Evolutionary conservation across 2,888 invertebrate genomes (phyloP), one percentile per base, ranked within the genome.

Genomic region (Trissolcus japonicus): DNA sequence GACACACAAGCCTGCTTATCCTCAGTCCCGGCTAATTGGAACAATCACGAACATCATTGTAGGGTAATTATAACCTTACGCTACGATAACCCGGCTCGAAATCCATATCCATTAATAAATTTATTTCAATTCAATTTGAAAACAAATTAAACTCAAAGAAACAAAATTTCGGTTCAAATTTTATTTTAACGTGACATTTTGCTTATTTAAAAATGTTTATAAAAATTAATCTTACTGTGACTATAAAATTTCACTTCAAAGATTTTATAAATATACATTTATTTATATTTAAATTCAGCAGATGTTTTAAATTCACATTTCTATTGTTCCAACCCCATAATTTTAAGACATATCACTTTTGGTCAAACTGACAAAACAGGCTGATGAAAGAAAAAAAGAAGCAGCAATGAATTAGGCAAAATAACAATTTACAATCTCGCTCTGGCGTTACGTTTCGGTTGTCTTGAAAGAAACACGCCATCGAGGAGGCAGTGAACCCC

Each of bases 401-500:
- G 13, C 43, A 43, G 50, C 25, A 29, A 7, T 35, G 19, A 29
- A 48, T 17, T 40, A 29, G 41, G 17, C 61, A n/a, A 60, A 35
- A 50, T 17, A 21, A 11, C 17, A 51, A 19, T 40, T 13, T 51
- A 50, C 11, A 50, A 60, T 40, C 40, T 46, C 43, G 67, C 53
- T 53, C 48, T 25, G 46, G 21, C 61, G 60, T 73, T 25, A 66
- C 67, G 62, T 66, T 57, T 61, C 56, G 56, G 61, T 51, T 60
- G 56, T 66, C 61, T 35, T 61, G 73, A 51, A 68, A 72, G 60
- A n/a, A 73, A 78, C 62, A 62, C 71, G 73, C 74, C 76, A 78
- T 80, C 80, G 74, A 69, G 56, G 76, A 76, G 72, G 51, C 78
- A 78, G 76, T 71, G 79, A 80, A 81, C 72, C 76, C 71, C 76